These are phyloP conservation scores for Epinotia nisella DNA, from an alignment of 2,888 invertebrate species.

Conservation along the genomic window DNA sequence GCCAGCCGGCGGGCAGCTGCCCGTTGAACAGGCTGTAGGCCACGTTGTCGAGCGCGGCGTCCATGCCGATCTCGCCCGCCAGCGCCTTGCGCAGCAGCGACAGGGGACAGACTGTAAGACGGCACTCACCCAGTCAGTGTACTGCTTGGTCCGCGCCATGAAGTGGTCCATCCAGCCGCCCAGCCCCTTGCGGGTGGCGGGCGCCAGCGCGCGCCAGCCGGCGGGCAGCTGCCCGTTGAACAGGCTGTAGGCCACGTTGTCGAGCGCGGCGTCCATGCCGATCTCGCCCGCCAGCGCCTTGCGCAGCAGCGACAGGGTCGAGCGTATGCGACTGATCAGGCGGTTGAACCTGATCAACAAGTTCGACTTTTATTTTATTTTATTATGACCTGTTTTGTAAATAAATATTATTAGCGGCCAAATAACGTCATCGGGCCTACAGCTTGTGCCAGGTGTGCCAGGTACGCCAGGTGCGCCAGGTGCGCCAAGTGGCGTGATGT, in stretches of 20 bases:
- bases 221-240: constrained; percentile 94
- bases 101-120: constrained; percentile 75
- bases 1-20: constrained; percentile 92
- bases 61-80: constrained; percentile 97
- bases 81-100: constrained; percentile 91
- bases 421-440: too few relatives aligned
- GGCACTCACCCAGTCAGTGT: constrained; percentile 88
- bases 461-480: too few relatives aligned
- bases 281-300: constrained; percentile 96
- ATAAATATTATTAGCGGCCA: too few relatives aligned
- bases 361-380: too few relatives aligned
- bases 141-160: constrained; percentile 88
- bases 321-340: constrained; percentile 88
- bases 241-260: constrained; percentile 92
- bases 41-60: constrained; percentile 92
- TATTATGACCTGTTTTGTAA: too few relatives aligned
- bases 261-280: constrained; percentile 94
- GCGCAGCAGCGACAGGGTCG: constrained; percentile 88
- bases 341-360: constrained; percentile 87
- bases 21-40: constrained; percentile 94
- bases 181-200: constrained; percentile 93
- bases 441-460: too few relatives aligned
- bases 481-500: too few relatives aligned
- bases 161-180: constrained; percentile 97
- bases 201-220: constrained; percentile 92